Evolutionary conservation across 2,797 vertebrate genomes (phyloP).

Genomic region (Lacerta agilis): DNA sequence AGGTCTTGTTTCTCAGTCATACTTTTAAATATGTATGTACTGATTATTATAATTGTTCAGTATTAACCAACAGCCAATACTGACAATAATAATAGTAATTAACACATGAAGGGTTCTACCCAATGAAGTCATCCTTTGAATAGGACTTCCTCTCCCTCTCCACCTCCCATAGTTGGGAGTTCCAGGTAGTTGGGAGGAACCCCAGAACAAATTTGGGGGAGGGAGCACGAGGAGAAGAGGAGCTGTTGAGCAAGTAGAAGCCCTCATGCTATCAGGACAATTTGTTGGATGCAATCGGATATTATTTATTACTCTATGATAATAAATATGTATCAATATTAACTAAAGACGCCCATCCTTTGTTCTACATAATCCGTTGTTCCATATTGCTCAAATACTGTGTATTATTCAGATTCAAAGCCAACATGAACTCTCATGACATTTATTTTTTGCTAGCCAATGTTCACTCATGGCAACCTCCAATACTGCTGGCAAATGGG

Average conservation of each 20-base stretch:
- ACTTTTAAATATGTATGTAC: background rate
- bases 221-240: too few relatives aligned
- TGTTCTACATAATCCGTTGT: slow-evolving; percentile 18
- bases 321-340: background rate
- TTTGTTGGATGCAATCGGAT: too few relatives aligned
- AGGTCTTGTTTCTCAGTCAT: background rate
- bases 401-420: slow-evolving; percentile 24
- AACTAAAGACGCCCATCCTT: background rate
- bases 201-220: too few relatives aligned
- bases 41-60: background rate
- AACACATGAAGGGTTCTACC: background rate
- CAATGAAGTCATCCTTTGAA: too few relatives aligned
- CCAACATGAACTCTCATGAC: slow-evolving; percentile 40
- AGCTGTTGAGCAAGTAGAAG: too few relatives aligned
- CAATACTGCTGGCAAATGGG: slow-evolving; percentile 8
- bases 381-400: slow-evolving; percentile 34
- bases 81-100: background rate
- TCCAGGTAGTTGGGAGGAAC: too few relatives aligned
- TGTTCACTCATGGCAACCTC: slow-evolving; percentile 33
- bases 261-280: too few relatives aligned
- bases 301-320: slow-evolving; percentile 10
- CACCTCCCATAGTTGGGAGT: too few relatives aligned
- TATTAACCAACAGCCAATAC: background rate
- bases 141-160: too few relatives aligned
- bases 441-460: slow-evolving; percentile 30